A percentile compares a stretch with the other conserved stretches of the same genome.
Evolutionary conservation across 2,888 invertebrate genomes (phyloP).

Genomic region (Baccha elongata): DNA sequence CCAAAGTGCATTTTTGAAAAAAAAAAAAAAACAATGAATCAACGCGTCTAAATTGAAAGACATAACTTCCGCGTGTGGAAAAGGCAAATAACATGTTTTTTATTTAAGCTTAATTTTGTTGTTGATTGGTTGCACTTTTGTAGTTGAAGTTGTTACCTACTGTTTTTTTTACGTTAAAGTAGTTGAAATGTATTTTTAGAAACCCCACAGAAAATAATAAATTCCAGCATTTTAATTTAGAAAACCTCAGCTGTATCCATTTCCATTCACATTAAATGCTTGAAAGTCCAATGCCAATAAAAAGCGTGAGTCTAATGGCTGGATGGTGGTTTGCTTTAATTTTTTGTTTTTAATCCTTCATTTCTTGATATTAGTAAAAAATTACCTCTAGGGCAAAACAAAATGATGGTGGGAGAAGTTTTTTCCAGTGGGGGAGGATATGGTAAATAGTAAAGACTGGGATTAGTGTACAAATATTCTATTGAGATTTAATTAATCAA

Average conservation of each 20-base stretch:
- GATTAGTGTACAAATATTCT: too few species aligned
- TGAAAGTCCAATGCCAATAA: neutral
- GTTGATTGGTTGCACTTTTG: slow-evolving; percentile 59
- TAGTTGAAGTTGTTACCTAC: slow-evolving; percentile 18
- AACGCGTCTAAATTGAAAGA: slow-evolving; percentile 48
- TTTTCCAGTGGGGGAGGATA: too few species aligned
- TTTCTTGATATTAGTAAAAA: too few species aligned
- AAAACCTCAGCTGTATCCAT: neutral
- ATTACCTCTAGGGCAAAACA: too few species aligned
- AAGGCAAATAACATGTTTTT: slow-evolving; percentile 71
- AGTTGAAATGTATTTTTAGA: slow-evolving; percentile 3
- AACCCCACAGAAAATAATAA: neutral
- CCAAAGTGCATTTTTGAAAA: slow-evolving; percentile 40
- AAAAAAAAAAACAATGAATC: slow-evolving; percentile 16
- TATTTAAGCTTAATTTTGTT: slow-evolving; percentile 29
- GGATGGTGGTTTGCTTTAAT: slow-evolving; percentile 16
- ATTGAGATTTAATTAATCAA: too few species aligned
- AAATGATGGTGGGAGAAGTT: too few species aligned
- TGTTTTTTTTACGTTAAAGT: neutral
- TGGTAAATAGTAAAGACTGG: too few species aligned
- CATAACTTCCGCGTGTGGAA: slow-evolving; percentile 59
- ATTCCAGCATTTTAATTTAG: neutral
- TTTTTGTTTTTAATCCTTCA: slow-evolving; percentile 2
- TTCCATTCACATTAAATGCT: slow-evolving; percentile 4
- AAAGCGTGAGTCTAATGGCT: slow-evolving; percentile 12